phyloP scores from a whole-genome alignment of 2,113 vertebrate species.

The Sphaerodactylus townsendi region DNA sequence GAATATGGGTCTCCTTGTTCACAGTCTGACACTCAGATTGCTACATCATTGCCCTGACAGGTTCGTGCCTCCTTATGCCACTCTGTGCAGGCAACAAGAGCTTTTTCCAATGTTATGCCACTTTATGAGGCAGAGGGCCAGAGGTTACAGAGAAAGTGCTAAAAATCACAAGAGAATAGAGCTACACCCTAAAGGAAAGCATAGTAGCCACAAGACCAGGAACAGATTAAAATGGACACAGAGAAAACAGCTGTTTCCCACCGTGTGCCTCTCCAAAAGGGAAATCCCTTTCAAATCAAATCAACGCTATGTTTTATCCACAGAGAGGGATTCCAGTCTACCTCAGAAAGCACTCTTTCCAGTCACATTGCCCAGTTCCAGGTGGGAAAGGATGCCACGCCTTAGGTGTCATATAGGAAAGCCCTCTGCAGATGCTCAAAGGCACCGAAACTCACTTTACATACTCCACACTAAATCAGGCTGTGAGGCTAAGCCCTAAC shows the following conservation, averaged over 20 bases:
- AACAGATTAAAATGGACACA: not conserved
- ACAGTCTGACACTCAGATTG: too few relatives aligned
- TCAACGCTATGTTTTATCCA: not conserved
- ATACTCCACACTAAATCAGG: not conserved
- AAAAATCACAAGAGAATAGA: not conserved
- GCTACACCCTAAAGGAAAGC: not conserved
- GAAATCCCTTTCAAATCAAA: too few relatives aligned
- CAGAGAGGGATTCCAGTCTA: not conserved
- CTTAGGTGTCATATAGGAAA: not conserved
- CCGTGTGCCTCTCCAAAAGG: too few relatives aligned
- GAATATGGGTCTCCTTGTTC: too few relatives aligned
- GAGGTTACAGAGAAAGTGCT: not conserved
- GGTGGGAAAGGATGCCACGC: too few relatives aligned
- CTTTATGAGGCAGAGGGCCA: not conserved
- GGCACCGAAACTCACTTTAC: too few relatives aligned
- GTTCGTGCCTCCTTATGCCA: not conserved
- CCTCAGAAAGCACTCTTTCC: not conserved
- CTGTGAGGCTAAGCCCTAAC: too few relatives aligned
- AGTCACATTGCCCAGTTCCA: too few relatives aligned
- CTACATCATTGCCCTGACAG: not conserved
- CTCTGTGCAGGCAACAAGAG: too few relatives aligned
- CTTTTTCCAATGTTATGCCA: too few relatives aligned
- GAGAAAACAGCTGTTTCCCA: too few relatives aligned
- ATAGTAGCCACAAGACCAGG: not conserved
- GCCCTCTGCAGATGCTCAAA: not conserved